Conservation (phyloP, 2,797 vertebrate species). For the Streptopelia turtur region DNA sequence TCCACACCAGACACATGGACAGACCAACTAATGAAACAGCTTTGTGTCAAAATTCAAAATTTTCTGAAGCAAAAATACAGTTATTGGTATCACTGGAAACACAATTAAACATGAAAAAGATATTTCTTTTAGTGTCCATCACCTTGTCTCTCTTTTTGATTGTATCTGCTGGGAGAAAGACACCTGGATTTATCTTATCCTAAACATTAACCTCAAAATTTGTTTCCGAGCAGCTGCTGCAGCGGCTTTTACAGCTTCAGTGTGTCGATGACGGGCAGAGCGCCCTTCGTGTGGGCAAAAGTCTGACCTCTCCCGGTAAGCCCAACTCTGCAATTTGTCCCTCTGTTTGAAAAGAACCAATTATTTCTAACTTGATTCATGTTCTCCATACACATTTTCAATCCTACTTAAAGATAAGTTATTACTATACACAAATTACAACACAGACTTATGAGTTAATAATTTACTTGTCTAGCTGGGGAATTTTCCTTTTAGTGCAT, state of each 20-base stretch:
- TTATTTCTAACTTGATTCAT: not conserved
- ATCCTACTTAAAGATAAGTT: constrained; percentile 35
- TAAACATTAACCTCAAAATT: not conserved
- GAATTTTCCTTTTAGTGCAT: constrained; percentile 66
- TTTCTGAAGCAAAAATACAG: not conserved
- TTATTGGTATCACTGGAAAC: not conserved
- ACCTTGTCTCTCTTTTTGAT: not conserved
- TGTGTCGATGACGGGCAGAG: fast-evolving
- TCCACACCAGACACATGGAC: not conserved
- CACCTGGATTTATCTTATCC: not conserved
- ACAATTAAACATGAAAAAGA: not conserved
- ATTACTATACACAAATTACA: constrained; percentile 57
- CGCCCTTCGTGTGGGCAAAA: not conserved
- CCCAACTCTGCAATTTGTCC: not conserved
- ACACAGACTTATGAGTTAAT: constrained; percentile 63
- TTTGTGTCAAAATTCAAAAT: not conserved
- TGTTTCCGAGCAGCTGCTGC: not conserved
- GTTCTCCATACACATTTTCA: not conserved
- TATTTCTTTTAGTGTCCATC: not conserved
- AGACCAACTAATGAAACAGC: not conserved
- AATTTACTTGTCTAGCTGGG: constrained; percentile 61
- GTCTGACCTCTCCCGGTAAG: not conserved
- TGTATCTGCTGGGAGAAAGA: not conserved
- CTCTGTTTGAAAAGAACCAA: not conserved
- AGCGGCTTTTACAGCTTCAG: not conserved